Evolutionary conservation across 2,797 vertebrate genomes (phyloP).

Genomic region (Luscinia megarhynchos): DNA sequence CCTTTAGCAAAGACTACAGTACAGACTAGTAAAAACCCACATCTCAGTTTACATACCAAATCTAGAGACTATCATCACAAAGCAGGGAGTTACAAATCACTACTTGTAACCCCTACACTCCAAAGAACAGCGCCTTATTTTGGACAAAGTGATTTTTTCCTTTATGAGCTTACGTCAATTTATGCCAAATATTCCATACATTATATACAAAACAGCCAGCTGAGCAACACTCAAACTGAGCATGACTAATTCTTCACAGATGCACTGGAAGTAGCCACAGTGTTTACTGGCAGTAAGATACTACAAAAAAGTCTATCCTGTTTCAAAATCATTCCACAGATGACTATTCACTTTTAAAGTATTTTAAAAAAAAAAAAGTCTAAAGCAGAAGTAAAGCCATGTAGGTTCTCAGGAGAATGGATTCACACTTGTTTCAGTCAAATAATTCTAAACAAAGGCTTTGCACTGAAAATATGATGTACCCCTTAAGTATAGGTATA

Average conservation of each 20-base stretch:
- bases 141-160: not conserved
- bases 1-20: not conserved
- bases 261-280: not conserved
- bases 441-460: not conserved
- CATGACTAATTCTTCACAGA: not conserved
- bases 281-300: not conserved
- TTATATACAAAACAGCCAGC: not conserved
- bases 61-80: not conserved
- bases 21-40: not conserved
- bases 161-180: not conserved
- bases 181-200: not conserved
- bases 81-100: not conserved
- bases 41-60: not conserved
- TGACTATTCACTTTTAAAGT: not conserved
- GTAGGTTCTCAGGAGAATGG: not conserved
- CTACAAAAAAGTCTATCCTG: not conserved
- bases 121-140: not conserved
- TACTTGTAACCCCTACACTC: not conserved
- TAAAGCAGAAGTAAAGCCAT: not conserved
- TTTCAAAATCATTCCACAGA: not conserved
- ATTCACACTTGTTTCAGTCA: not conserved
- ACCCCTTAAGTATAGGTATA: not conserved
- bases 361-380: not conserved
- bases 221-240: not conserved
- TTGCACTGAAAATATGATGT: not conserved